Evolutionary conservation across 2,888 invertebrate genomes (phyloP).

Genomic region (Temnothorax rugatulus): DNA sequence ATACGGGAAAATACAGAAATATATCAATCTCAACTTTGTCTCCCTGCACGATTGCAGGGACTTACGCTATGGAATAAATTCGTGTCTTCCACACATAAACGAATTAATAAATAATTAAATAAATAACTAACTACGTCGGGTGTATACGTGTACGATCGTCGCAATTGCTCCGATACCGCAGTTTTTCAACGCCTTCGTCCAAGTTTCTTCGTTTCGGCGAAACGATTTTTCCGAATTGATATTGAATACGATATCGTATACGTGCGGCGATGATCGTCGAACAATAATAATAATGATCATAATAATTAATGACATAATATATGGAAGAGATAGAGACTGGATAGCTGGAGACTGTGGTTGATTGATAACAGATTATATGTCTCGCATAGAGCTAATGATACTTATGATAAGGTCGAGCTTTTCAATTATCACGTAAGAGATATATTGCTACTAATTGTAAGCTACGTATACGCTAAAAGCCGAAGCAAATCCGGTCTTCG

Average conservation of each 20-base stretch:
- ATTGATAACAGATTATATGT: slow-evolving; percentile 64
- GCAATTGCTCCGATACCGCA: slow-evolving; percentile 34
- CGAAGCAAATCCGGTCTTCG: slow-evolving; percentile 34
- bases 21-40: slow-evolving; percentile 51
- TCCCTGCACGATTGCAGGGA: slow-evolving; percentile 15
- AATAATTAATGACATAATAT: slow-evolving; percentile 59
- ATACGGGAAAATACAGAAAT: slow-evolving; percentile 54
- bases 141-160: slow-evolving; percentile 22
- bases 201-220: not conserved
- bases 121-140: slow-evolving; percentile 65
- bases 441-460: slow-evolving; percentile 67
- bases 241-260: slow-evolving; percentile 18
- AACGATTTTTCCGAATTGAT: not conserved
- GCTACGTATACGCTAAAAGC: slow-evolving; percentile 63
- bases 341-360: slow-evolving; percentile 56
- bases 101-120: slow-evolving; percentile 59
- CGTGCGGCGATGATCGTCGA: slow-evolving; percentile 41
- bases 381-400: slow-evolving; percentile 68
- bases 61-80: slow-evolving; percentile 55
- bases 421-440: slow-evolving; percentile 69
- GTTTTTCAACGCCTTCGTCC: not conserved
- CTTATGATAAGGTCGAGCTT: slow-evolving; percentile 66
- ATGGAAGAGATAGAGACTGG: slow-evolving; percentile 50
- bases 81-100: slow-evolving; percentile 40
- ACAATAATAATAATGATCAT: slow-evolving; percentile 29